Evolutionary conservation across 1,140 invertebrate species (phyloP).

Genomic region (Drosophila ambigua): DNA sequence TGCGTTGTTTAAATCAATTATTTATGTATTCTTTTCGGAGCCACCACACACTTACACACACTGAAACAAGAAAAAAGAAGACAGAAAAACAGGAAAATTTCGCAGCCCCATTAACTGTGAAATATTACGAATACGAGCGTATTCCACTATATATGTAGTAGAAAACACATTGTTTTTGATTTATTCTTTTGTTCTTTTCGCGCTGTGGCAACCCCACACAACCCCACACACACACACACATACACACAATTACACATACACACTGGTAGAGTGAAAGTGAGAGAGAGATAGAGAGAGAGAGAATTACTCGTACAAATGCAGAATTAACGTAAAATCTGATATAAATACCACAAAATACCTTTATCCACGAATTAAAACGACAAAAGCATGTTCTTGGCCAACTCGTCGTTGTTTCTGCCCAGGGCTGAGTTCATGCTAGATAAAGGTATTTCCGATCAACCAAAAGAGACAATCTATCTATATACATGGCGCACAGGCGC

Average conservation of each 20-base stretch:
- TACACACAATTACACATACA: background rate
- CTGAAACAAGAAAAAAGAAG: conserved; percentile 48
- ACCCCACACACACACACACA: conserved; percentile 3
- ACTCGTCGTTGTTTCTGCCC: conserved; percentile 83
- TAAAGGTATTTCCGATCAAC: conserved; percentile 64
- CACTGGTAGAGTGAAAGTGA: conserved; percentile 6
- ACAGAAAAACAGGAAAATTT: conserved; percentile 43
- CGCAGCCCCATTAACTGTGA: conserved; percentile 38
- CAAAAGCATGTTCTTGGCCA: conserved; percentile 79
- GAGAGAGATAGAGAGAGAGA: background rate
- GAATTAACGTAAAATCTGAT: conserved; percentile 25
- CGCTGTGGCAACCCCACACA: conserved; percentile 18
- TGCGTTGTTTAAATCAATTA: conserved; percentile 58
- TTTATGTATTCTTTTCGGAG: conserved; percentile 45
- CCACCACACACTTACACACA: conserved; percentile 58
- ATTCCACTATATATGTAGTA: conserved; percentile 8
- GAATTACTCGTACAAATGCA: background rate
- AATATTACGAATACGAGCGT: conserved; percentile 21
- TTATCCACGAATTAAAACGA: conserved; percentile 54
- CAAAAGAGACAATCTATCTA: conserved; percentile 34
- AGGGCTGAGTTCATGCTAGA: conserved; percentile 82
- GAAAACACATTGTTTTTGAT: conserved; percentile 25
- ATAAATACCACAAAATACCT: conserved; percentile 55
- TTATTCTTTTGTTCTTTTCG: conserved; percentile 8
- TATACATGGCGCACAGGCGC: conserved; percentile 47